Evolutionary conservation across 1,140 invertebrate genomes (phyloP), one percentile per base, ranked within the genome.

Genomic region (Nomia melanderi): DNA sequence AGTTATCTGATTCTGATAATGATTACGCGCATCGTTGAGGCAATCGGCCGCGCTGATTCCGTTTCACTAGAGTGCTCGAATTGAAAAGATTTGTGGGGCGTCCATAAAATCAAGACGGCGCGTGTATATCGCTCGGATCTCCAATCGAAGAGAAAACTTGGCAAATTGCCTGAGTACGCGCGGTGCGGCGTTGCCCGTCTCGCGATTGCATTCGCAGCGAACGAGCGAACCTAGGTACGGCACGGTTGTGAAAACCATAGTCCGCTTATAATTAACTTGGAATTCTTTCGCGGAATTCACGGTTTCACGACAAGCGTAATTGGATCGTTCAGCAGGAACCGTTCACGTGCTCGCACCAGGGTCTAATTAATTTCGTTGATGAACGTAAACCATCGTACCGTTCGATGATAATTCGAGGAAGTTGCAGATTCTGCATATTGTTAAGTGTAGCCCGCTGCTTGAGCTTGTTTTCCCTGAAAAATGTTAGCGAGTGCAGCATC

Each of bases 21-120:
- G 70, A 73, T 65, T 57, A 29, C 20, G 23, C 39, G 39, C 25
- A 39, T 64, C 57, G 25, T 14, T 36, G 36, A 39, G 53, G 20
- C 20, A 29, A 66, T 66, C 25, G 67, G n/a, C n/a, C n/a, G n/a
- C n/a, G n/a, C n/a, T n/a, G n/a, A n/a, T n/a, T n/a, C n/a, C n/a
- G n/a, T n/a, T n/a, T n/a, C n/a, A n/a, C n/a, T n/a, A n/a, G n/a
- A n/a, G n/a, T n/a, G n/a, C n/a, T n/a, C n/a, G 31, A 62, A 39
- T 2, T 47, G 56, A 41, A 62, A 70, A 74, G 53, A 78, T 78
- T 60, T 20, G 53, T 71, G 41, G 14, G 54, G 25, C 60, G 67
- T 67, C 23, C 53, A 36, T 56, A 62, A 82, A 82, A 82, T 82
- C 65, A 79, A 78, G 62, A 82, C 44, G 65, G 33, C n/a, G n/a